These are phyloP conservation scores for Molossus molossus DNA, from an alignment of 2,797 vertebrate genomes.

Conservation along the genomic window DNA sequence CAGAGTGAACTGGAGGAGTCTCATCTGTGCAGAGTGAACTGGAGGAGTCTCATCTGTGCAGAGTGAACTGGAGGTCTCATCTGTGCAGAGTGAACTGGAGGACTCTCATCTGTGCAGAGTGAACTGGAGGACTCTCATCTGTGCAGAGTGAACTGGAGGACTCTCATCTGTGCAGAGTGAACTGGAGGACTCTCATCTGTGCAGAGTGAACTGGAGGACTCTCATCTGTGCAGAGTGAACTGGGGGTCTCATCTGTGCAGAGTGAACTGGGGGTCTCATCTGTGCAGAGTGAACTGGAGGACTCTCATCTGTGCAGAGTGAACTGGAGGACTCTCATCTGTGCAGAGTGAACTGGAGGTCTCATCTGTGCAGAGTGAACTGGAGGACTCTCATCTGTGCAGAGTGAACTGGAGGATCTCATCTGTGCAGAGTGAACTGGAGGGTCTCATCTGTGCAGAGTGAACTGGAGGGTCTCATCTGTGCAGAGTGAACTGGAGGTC, in stretches of 20 bases:
- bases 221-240: neutral
- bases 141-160: neutral
- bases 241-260: neutral
- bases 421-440: neutral
- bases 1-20: neutral
- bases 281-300: slow-evolving; percentile 37
- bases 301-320: no score
- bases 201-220: neutral
- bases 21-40: neutral
- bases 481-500: neutral
- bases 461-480: neutral
- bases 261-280: neutral
- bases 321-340: neutral
- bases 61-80: neutral
- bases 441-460: neutral
- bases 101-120: neutral
- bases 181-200: neutral
- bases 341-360: neutral
- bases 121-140: neutral
- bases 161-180: neutral
- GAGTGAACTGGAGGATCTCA: neutral
- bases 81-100: neutral
- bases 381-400: neutral
- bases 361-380: neutral
- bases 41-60: neutral